A percentile compares a stretch with the other conserved stretches of the same genome.
Conservation (phyloP, 2,113 vertebrate species). For the Calonectris borealis region DNA sequence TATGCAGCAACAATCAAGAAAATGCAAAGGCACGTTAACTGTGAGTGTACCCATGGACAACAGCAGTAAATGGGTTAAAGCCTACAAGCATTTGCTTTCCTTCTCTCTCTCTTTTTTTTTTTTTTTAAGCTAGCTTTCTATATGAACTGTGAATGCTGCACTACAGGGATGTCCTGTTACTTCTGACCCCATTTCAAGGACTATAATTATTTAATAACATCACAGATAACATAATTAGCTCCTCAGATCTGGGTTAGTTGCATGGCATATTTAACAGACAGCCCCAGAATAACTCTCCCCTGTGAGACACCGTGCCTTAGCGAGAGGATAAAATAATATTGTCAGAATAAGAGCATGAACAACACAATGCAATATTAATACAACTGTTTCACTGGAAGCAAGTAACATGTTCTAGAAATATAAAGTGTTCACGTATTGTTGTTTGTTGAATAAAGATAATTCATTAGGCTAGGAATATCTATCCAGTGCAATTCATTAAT, state of each 20-base stretch:
- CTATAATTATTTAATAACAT: conserved; percentile 35
- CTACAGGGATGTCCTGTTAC: not conserved
- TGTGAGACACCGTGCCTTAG: not conserved
- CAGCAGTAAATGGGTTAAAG: not conserved
- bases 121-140: not conserved
- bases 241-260: not conserved
- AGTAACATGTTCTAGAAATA: not conserved
- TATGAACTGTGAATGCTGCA: not conserved
- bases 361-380: not conserved
- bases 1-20: not conserved
- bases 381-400: not conserved
- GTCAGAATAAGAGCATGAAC: not conserved
- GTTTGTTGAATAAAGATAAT: not conserved
- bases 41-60: not conserved
- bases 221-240: conserved; percentile 21
- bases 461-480: not conserved
- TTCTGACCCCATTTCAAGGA: conserved; percentile 5
- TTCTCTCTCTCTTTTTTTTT: fast-evolving
- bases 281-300: not conserved
- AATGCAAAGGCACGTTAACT: not conserved
- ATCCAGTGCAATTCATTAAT: not conserved
- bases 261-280: conserved; percentile 28
- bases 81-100: not conserved
- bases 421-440: not conserved
- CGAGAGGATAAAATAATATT: not conserved